These are phyloP conservation scores for Bradypus variegatus DNA, from an alignment of 2,797 vertebrate species.

Conservation along the genomic window DNA sequence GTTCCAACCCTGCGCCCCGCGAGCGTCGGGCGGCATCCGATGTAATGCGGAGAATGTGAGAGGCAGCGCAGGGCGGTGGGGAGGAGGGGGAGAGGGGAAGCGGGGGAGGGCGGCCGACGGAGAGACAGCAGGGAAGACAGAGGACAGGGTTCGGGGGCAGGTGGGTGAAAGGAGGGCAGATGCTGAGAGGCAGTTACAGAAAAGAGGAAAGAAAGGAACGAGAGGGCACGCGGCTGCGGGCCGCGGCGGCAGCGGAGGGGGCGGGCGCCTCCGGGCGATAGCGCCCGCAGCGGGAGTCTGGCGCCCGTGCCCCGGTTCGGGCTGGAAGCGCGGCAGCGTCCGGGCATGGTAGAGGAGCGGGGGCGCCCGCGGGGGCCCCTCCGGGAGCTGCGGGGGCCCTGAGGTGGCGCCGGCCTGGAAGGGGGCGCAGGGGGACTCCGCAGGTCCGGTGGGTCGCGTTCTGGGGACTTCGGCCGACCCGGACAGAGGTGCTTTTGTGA, in stretches of 20 bases:
- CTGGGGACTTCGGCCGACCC: not conserved
- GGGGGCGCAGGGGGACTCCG: not conserved
- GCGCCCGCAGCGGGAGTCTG: not conserved
- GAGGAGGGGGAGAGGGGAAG: not conserved
- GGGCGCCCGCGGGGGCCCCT: not conserved
- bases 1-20: not conserved
- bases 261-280: not conserved
- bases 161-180: not conserved
- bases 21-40: constrained; percentile 2
- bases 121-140: not conserved
- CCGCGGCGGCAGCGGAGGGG: not conserved
- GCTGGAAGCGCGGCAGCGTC: not conserved
- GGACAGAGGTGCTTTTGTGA: not conserved
- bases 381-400: not conserved
- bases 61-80: not conserved
- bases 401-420: not conserved
- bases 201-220: not conserved
- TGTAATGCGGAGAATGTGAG: constrained; percentile 51
- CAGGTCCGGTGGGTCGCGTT: not conserved
- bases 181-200: not conserved
- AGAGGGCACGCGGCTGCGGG: not conserved
- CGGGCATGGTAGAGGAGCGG: not conserved
- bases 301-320: not conserved
- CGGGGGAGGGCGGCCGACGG: constrained; percentile 19
- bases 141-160: not conserved